Evolutionary conservation across 2,113 vertebrate species (phyloP), one percentile per base, ranked within the genome.

Genomic region (Xiphorhynchus elegans): DNA sequence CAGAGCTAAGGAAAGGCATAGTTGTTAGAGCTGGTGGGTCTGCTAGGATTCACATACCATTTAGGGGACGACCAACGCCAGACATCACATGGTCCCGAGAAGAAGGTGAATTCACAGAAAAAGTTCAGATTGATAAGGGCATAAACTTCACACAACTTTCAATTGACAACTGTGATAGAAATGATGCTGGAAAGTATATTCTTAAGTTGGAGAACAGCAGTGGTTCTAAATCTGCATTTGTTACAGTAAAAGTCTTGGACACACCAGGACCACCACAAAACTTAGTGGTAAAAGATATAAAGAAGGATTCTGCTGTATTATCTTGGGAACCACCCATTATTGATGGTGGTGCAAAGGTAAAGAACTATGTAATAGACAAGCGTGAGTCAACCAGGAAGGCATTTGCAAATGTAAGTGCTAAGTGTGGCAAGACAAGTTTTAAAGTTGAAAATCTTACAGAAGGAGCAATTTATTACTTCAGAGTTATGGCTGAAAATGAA

Each of bases 401-500:
- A 40, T 99, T 99, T 97, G 98, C 99, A 83, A 99, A 99, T 69
- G 98, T 99, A 42, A 99, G 98, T 76, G 97, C 98, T 72, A 99
- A 99, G 76, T 99, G 99, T 91, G 98, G 94, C 88, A 99, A 99
- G 97, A 99, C 99, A 95, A 99, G 98, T 93, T 99, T 99, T 84
- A 99, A 98, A 94, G 98, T 99, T 72, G 99, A 99, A 92, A 99
- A 99, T 94, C 99, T 99, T 86, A 98, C 97, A 69, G 99, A 99
- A 97, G 99, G 99, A 97, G 98, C 96, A 33, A 98, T 98, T 90
- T 99, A 99, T 97, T 99, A 99, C 96, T 99, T 99, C 83, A 98
- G 99, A 98, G 98, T 99, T 80, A 99, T 99, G 98, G 99, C 99
- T 93, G 99, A 99, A 95, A 99, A 99, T 94, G 99, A 99, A 95